Percentiles rank a stretch among this genome's conserved stretches.
These are phyloP conservation scores for Eunapius fragilis DNA, from an alignment of 37 sponge, comb jelly and placozoan genomes.

Conservation along the genomic window DNA sequence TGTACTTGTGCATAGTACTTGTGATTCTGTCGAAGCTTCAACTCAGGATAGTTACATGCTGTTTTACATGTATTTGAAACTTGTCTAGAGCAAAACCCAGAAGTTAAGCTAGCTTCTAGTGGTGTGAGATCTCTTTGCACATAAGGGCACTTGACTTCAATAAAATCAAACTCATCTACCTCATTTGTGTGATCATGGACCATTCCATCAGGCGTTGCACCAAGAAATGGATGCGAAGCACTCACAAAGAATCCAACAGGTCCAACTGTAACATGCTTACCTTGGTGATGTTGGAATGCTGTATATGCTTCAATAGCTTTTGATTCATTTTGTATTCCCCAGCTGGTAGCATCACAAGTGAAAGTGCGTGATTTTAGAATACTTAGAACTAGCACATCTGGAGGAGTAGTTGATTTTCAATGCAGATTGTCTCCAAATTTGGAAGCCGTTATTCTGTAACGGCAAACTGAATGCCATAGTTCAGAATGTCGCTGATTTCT, in stretches of 20 bases:
- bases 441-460: constrained; percentile 55
- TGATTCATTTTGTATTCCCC: constrained; percentile 43
- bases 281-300: too few species aligned
- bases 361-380: constrained; percentile 46
- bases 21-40: constrained; percentile 36
- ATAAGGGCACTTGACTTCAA: constrained; percentile 67
- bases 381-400: constrained; percentile 38
- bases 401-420: constrained; percentile 26
- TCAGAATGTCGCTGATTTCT: constrained; percentile 34
- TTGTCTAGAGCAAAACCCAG: constrained; percentile 22
- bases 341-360: constrained; percentile 22
- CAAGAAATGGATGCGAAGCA: constrained; percentile 36
- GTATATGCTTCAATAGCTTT: constrained; percentile 12
- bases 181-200: constrained; percentile 27
- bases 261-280: constrained; percentile 12
- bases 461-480: constrained; percentile 33
- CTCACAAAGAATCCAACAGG: constrained; percentile 52
- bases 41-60: too few species aligned
- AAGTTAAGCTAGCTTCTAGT: constrained; percentile 42
- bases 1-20: constrained; percentile 63
- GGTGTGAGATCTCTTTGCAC: constrained; percentile 22
- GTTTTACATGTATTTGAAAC: constrained; percentile 4
- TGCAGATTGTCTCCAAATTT: constrained; percentile 39
- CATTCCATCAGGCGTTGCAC: constrained; percentile 60
- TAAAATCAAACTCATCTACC: constrained; percentile 7